Evolutionary conservation across 2,797 vertebrate species (phyloP), one percentile per base, ranked within the genome.

Genomic region (Xenopus petersii): DNA sequence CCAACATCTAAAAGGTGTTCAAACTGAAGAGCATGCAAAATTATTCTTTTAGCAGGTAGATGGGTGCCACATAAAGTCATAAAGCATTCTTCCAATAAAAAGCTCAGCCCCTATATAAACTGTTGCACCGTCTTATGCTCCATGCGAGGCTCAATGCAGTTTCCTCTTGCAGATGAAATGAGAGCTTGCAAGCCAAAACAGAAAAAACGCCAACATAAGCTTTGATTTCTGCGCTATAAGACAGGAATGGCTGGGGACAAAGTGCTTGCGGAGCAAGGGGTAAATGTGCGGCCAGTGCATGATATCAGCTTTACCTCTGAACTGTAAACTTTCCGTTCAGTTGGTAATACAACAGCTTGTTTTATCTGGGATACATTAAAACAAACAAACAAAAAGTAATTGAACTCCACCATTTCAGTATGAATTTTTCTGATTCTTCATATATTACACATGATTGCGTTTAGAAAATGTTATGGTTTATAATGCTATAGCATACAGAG

Each of bases 331-430:
- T 92, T 86, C 91, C 88, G 92, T 86, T 89, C 89, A 82, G 89
- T 84, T 84, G 90, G 89, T 79, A 88, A 85, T 81, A 89, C 71
- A 88, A 89, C 87, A 84, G 87, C 84, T 88, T 84, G 91, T 93
- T 90, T 92, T 88, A 92, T 93, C 93, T 94, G 88, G 13, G 86
- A 88, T 87, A 84, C 74, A 85, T 86, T 91, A 80, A 91, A 91
- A 92, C 13, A 87, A 81, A 36, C 13, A 16, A 56, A 51, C 3
- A 42, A 30, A 42, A 42, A 5, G 36, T 42, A 42, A 42, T 9
- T 42, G 8, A 7, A 42, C 8, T 42, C 36, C 36, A 42, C 36
- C 36, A 7, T 42, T 51, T 51, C 1, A 51, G 49, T 51, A 51
- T 51, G 36, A 6, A 3, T 42, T 42, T 42, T 42, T 42, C 36